Base-by-base conservation (phyloP, 2,888 invertebrate genomes). In the Parasteatoda lunata region DNA sequence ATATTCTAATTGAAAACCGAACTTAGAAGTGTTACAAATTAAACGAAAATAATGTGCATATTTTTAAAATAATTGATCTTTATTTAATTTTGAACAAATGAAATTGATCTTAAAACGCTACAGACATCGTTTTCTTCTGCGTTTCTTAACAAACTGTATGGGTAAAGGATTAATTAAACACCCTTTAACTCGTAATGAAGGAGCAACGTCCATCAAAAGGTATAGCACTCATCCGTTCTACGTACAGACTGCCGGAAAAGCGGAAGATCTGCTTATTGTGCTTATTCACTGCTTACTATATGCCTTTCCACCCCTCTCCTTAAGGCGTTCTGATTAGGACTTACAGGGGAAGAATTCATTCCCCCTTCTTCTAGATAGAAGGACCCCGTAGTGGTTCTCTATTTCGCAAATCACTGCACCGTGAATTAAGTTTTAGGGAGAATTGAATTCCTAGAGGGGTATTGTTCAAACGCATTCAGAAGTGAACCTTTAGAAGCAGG, bases 391-490 rank as follows among this genome's bases (percentile, higher is more conserved):
- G 48, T 69, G 68, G 52, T 72, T 75, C 51, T 48, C 15, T 75
- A 75, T 75, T 77, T 83, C 71, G 70, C 47, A 65, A 77, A 77
- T 71, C 71, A 83, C 65, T 71, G 71, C 52, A 65, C 70, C 83
- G 65, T 83, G 83, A 83, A 83, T 76, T 30, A 77, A 83, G 70
- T 83, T 77, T 83, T 47, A 65, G 49, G 66, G 76, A 64, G 77
- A 83, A 77, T 83, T 70, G 70, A 70, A 83, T 71, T 83, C 69
- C 71, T 83, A 64, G 51, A 13, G 71, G 71, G 59, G 71, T 69
- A 77, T 83, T 83, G 83, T 83, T 83, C 77, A 45, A 70, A 70
- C 7, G 54, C 77, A 76, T 70, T 83, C 77, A 83, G 71, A 77
- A 83, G 82, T 59, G 77, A 76, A 65, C 51, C 69, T 77, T 83